phyloP scores from a whole-genome alignment of 2,888 invertebrate genomes.

The Hyppa rectilinea region DNA sequence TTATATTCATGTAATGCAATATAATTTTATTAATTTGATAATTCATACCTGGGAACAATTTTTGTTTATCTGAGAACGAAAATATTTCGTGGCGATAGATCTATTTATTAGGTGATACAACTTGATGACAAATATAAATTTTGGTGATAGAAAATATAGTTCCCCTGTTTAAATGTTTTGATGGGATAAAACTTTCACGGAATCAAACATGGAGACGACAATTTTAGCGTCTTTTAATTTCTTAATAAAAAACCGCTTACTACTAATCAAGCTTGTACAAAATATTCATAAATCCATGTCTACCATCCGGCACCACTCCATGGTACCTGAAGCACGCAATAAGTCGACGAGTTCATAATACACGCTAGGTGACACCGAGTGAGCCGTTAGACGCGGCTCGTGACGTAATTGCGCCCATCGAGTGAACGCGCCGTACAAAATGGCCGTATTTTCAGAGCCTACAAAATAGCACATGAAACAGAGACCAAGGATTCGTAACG shows the following conservation, averaged over 20 bases:
- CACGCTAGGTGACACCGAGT: constrained; percentile 30
- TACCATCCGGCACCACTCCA: too few species aligned
- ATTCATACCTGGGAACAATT: too few species aligned
- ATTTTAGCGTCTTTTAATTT: not conserved
- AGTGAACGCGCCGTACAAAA: constrained; percentile 37
- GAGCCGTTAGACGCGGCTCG: constrained; percentile 25
- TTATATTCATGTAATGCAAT: too few species aligned
- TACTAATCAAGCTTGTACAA: not conserved
- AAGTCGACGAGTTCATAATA: constrained; percentile 21
- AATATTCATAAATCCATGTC: constrained; percentile 8
- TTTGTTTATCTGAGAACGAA: too few species aligned
- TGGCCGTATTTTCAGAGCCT: constrained; percentile 31
- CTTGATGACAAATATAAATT: too few species aligned
- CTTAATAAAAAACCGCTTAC: not conserved
- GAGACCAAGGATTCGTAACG: too few species aligned
- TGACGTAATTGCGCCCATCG: constrained; percentile 46
- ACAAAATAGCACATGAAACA: not conserved
- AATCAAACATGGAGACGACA: not conserved
- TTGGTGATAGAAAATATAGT: too few species aligned
- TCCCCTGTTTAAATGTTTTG: too few species aligned
- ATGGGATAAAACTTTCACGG: not conserved
- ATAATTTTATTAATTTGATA: too few species aligned
- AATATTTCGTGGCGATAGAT: too few species aligned
- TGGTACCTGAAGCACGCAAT: constrained; percentile 18
- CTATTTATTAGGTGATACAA: too few species aligned